Evolutionary conservation across 2,797 vertebrate species (phyloP).

Genomic region (Neoniphon sammara): DNA sequence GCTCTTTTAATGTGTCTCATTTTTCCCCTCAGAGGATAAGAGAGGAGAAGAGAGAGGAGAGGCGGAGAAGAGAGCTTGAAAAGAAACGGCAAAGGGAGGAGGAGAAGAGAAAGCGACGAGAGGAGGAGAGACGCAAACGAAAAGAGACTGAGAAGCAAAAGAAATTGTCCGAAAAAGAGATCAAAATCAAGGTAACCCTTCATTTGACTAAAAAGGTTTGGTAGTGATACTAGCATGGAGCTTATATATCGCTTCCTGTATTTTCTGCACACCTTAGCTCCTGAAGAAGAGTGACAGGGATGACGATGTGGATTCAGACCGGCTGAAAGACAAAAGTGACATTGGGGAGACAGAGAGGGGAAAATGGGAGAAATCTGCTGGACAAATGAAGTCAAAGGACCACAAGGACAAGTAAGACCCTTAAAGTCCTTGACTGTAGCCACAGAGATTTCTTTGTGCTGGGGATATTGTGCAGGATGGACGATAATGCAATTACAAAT

Average conservation of each 20-base stretch:
- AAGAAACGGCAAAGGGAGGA: slow-evolving; percentile 95
- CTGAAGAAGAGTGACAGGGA: slow-evolving; percentile 96
- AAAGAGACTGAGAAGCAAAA: slow-evolving; percentile 94
- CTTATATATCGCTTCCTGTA: not conserved
- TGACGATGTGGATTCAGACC: slow-evolving; percentile 88
- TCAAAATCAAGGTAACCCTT: slow-evolving; percentile 90
- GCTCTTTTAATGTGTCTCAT: not conserved
- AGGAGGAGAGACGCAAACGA: slow-evolving; percentile 92
- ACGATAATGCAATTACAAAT: too few species aligned
- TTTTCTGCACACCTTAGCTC: slow-evolving; percentile 81
- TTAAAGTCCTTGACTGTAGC: not conserved
- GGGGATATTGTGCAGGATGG: not conserved
- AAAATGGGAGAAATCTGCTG: slow-evolving; percentile 87
- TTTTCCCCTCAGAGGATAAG: slow-evolving; percentile 88
- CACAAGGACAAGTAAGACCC: slow-evolving; percentile 89
- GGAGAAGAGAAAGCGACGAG: slow-evolving; percentile 93
- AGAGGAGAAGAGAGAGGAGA: slow-evolving; percentile 97
- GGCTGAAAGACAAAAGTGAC: slow-evolving; percentile 90
- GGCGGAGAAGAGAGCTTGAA: slow-evolving; percentile 91
- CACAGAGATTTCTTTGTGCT: not conserved
- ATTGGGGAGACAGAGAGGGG: slow-evolving; percentile 84
- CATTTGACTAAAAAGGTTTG: not conserved
- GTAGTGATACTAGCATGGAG: not conserved
- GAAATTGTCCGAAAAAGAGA: slow-evolving; percentile 92
- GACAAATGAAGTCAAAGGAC: slow-evolving; percentile 85